Conservation (phyloP, 2,888 invertebrate species). For the Theodoxus fluviatilis region DNA sequence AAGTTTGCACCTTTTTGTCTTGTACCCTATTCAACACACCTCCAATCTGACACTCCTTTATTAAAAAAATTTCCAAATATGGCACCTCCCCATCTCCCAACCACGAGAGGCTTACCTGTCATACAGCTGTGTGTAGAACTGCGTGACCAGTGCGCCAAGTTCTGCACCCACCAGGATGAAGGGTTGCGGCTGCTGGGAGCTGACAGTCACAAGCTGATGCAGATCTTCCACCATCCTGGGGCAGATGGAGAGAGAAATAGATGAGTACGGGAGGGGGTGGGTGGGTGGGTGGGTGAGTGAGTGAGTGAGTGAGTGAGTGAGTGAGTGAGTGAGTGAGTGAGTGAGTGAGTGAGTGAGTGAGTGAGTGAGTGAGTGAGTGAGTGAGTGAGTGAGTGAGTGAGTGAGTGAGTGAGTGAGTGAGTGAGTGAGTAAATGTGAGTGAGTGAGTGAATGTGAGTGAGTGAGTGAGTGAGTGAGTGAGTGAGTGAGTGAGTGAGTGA, state of each 20-base stretch:
- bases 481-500: too few species aligned
- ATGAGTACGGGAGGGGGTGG: too few species aligned
- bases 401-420: background rate
- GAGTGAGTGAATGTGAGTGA: too few species aligned
- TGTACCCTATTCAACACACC: too few species aligned
- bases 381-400: background rate
- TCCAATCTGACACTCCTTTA: background rate
- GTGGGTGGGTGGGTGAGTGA: too few species aligned
- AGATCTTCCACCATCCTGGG: constrained; percentile 63
- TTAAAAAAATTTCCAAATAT: background rate
- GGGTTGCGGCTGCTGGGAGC: constrained; percentile 59
- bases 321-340: background rate
- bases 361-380: background rate
- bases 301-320: background rate
- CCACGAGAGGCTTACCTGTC: constrained; percentile 46
- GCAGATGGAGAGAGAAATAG: background rate
- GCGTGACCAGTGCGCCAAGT: constrained; percentile 57
- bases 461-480: too few species aligned
- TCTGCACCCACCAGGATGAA: constrained; percentile 62
- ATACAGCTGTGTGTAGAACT: constrained; percentile 62
- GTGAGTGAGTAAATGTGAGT: too few species aligned
- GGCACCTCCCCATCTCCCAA: background rate
- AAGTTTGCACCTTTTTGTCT: too few species aligned
- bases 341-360: background rate
- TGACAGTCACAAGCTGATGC: constrained; percentile 50